Evolutionary conservation across 2,797 vertebrate genomes (phyloP).

Genomic region (Australoheros facetus): DNA sequence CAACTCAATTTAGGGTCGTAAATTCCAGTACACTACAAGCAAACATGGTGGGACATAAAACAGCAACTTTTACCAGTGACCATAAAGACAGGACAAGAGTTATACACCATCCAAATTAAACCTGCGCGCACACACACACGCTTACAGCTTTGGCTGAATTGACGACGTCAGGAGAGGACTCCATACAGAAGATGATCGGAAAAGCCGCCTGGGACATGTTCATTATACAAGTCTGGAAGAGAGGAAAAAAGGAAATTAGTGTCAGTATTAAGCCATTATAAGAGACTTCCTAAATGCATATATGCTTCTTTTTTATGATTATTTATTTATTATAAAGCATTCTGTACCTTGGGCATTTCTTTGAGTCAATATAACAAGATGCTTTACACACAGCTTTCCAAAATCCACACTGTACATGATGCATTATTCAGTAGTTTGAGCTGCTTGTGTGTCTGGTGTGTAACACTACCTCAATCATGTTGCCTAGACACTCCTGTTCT

Average conservation of each 20-base stretch:
- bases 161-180: slow-evolving; percentile 71
- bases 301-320: too few species aligned
- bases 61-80: background rate
- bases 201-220: slow-evolving; percentile 54
- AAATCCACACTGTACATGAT: background rate
- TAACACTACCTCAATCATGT: slow-evolving; percentile 89
- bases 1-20: slow-evolving; percentile 60
- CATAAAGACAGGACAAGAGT: background rate
- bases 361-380: background rate
- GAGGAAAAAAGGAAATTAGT: background rate
- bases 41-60: background rate
- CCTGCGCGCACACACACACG: background rate
- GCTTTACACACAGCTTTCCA: background rate
- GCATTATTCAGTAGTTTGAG: background rate
- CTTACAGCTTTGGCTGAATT: slow-evolving; percentile 73
- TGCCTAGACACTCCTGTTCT: slow-evolving; percentile 87
- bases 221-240: slow-evolving; percentile 83
- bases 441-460: background rate
- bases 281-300: too few species aligned
- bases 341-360: background rate
- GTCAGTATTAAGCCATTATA: too few species aligned
- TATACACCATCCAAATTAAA: background rate
- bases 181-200: slow-evolving; percentile 86
- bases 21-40: slow-evolving; percentile 81
- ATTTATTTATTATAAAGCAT: background rate